Base-by-base conservation (phyloP, 2,888 invertebrate species). In the Plagodis dolabraria region DNA sequence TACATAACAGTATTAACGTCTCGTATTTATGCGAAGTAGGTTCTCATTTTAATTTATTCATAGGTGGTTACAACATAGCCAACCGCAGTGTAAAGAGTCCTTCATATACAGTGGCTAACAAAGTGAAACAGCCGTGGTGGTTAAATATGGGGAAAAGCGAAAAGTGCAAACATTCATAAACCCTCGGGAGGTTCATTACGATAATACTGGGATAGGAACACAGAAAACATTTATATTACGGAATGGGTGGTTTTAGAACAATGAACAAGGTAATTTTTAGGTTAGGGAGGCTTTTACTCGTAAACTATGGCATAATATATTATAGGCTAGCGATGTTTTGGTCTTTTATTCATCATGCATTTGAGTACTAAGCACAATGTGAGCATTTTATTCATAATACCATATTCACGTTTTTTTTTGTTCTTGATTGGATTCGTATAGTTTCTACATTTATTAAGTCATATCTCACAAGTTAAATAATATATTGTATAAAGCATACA, bases 131-230 rank as follows among this genome's bases (percentile, higher is more conserved):
- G 40, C 51, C 47, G 48, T 45, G 53, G 50, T 43, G 51, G 57
- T 61, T 48, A 52, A 59, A 59, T 58, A 64, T 56, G 50, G 56
- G n/a, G 53, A 58, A 60, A 55, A 55, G 54, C 51, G 54, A 54
- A 63, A 65, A 65, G 63, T 60, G 62, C 60, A 68, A 68, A 68
- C 65, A 63, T 60, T 60, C 46, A 52, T 54, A 45, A 51, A 58
- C 65, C 61, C 57, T 35, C 40, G 63, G 59, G 53, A 56, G 46
- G 63, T 68, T 65, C 64, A 65, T 68, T 65, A 56, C 45, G 60
- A 46, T 50, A 53, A 53, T 46, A 38, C 45, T 33, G 53, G 63
- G 55, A 59, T 53, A 60, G 50, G 55, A 57, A 57, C 57, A 53
- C 36, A 40, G 51, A 54, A 53, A 51, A 46, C 58, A 53, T 64